These are phyloP conservation scores for Nyctibius grandis DNA, from an alignment of 2,797 vertebrate species.

Conservation along the genomic window DNA sequence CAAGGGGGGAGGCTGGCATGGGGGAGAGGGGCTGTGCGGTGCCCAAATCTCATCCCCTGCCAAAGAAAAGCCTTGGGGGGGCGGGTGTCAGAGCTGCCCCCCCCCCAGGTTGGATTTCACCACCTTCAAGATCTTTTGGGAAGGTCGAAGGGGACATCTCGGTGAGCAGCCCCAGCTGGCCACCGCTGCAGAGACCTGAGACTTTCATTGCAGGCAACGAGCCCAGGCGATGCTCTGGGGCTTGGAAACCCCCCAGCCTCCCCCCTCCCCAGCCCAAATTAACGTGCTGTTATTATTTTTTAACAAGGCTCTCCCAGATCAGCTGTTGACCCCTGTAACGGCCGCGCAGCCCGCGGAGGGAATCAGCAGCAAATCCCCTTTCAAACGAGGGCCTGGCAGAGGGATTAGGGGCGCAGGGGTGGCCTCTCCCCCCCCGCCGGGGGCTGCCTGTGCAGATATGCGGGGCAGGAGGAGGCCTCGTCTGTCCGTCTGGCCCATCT, in stretches of 20 bases:
- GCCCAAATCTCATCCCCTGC: background rate
- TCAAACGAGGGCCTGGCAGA: conserved; percentile 17
- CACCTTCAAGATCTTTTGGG: background rate
- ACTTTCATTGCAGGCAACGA: rapidly evolving
- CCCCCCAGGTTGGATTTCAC: background rate
- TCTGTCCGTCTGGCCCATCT: conserved; percentile 48
- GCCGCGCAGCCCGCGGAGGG: background rate
- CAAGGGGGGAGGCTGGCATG: rapidly evolving
- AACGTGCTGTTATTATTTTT: background rate
- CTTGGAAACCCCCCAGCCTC: background rate
- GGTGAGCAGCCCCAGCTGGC: rapidly evolving
- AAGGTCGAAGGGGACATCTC: background rate
- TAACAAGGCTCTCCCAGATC: conserved; percentile 21
- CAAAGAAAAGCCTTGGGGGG: background rate
- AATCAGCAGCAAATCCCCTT: conserved; percentile 59
- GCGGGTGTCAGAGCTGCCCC: background rate
- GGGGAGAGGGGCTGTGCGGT: rapidly evolving
- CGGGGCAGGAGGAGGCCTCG: background rate
- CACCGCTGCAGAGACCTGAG: rapidly evolving
- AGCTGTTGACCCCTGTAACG: conserved; percentile 35
- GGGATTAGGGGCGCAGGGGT: conserved; percentile 32
- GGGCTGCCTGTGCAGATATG: conserved; percentile 47
- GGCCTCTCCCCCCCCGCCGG: background rate
- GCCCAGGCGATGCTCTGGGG: background rate
- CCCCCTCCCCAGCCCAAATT: background rate